Base-by-base conservation (phyloP, 2,888 invertebrate genomes). In the Chrysolina americana region DNA sequence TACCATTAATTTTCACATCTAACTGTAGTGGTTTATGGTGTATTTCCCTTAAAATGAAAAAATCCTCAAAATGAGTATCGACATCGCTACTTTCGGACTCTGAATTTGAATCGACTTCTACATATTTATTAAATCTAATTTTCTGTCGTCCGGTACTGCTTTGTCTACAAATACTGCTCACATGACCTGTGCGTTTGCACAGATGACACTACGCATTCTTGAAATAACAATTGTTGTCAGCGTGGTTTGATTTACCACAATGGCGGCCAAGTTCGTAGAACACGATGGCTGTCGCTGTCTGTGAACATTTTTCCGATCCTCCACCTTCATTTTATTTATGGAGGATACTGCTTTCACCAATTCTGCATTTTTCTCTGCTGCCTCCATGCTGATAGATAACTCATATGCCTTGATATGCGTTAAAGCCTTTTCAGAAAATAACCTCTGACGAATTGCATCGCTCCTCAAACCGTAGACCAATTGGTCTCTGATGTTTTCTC, bases 391-490 rank as follows among this genome's bases (percentile, higher is more conserved):
- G 15, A 48, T 41, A 41, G 64, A 41, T 0, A 41, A 41, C 41
- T 64, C 64, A 64, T 64, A 64, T 6, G 59, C 65, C 23, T 71
- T 71, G 17, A 41, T 65, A 65, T 71, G 59, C 21, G 65, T 65
- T 59, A 65, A 71, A 13, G 19, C 59, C 41, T 71, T 71, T 65
- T 71, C 71, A 23, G 65, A 21, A 17, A 71, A 65, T 47, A 48
- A 48, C 17, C 65, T 56, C 28, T 65, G 65, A 2, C 71, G 53
- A 44, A 71, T 65, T 23, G 56, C 59, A 19, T 65, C 65, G 44
- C 59, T 65, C 28, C 21, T 71, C 13, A 71, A 56, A 23, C 71
- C 65, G 47, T 56, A 69, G 28, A 74, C 64, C 59, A 76, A 63
- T n/a, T 73, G 68, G 23, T 73, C 68, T 21, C 68, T 63, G 19